Evolutionary conservation across 2,113 vertebrate genomes (phyloP), one percentile per base, ranked within the genome.

Genomic region (Nycticryphes semicollaris): DNA sequence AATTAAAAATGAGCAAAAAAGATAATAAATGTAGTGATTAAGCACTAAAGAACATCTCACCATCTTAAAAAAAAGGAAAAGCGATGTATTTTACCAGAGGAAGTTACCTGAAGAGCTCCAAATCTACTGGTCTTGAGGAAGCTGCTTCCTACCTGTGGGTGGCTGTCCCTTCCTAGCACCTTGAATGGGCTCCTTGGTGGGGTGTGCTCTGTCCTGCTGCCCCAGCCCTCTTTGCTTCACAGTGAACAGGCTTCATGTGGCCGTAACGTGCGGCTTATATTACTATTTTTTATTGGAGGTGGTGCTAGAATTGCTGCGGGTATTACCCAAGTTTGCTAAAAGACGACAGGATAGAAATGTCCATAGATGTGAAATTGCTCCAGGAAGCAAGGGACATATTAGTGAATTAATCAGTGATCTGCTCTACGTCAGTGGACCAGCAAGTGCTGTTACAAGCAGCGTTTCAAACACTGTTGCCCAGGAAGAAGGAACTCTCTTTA

Each of bases 191-290:
- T 63, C 15, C 76, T 72, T 2, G 0, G 5, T 48, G 43, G 31
- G 14, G 9, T 84, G 66, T 85, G 43, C 35, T 64, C 57, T 25
- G 41, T 72, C 35, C 64, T 31, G 7, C 66, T 72, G 31, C 1
- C 1, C 41, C 51, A 85, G 48, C 31, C 23, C 24, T 37, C 56
- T 78, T 35, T 2, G 5, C 53, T 70, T 69, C 27, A 16, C 24
- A 13, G 9, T 14, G 60, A 74, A 9, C n/a, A 17, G 47, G 7
- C 28, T 88, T 51, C 48, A 9, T 3, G 7, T 35, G 51, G 48
- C 43, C 0, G 0, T 15, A 19, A 68, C 20, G n/a, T 7, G 62
- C 1, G 2, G 35, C 43, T 76, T 37, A 13, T 3, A 1, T 28
- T 27, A 19, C n/a, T 45, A 23, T n/a, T 35, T 82, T 47, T 81